Evolutionary conservation across 2,797 vertebrate species (phyloP).

Genomic region (Rhyacichthys aspro): DNA sequence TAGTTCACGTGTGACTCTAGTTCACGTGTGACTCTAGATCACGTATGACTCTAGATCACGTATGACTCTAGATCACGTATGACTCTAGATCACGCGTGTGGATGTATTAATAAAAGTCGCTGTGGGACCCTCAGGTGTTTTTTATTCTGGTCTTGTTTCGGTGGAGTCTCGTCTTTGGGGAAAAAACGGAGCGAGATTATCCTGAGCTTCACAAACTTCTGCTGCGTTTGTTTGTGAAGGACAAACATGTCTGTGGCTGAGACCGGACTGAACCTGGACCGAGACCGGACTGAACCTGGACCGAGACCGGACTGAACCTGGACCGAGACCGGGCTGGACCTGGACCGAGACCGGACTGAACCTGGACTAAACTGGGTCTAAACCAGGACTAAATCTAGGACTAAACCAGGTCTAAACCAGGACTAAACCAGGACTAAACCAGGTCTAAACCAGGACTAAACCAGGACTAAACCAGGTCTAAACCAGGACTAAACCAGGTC

Average conservation of each 20-base stretch:
- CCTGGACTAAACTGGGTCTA: background rate
- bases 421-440: background rate
- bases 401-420: background rate
- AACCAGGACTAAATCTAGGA: background rate
- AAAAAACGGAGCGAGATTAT: background rate
- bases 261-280: no score
- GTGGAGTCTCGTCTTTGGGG: background rate
- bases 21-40: no score
- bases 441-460: background rate
- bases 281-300: no score
- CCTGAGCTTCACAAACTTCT: background rate
- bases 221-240: background rate
- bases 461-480: background rate
- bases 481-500: constrained; percentile 1
- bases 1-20: no score
- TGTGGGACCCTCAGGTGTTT: background rate
- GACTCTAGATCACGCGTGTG: no score
- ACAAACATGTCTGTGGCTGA: background rate
- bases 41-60: no score
- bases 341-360: no score
- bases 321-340: no score
- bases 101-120: no score
- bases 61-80: no score
- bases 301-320: no score
- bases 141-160: background rate